phyloP scores from a whole-genome alignment of 2,113 vertebrate genomes.

The Megaceryle torquata region DNA sequence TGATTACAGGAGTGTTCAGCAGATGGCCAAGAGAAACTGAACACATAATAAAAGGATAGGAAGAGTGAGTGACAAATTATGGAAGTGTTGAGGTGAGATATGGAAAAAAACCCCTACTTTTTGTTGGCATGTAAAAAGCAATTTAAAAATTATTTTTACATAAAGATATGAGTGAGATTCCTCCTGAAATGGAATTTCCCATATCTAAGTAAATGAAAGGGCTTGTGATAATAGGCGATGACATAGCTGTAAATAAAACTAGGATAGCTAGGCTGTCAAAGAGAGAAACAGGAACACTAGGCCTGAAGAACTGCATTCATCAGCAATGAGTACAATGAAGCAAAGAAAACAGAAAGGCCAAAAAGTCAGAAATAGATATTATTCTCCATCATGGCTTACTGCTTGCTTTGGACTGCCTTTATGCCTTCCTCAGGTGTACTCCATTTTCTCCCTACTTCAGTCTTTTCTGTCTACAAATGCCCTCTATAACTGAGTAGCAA shows the following conservation, averaged over 20 bases:
- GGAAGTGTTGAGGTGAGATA: neutral
- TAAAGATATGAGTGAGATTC: neutral
- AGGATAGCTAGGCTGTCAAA: neutral
- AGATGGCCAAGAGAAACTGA: neutral
- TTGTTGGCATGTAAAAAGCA: neutral
- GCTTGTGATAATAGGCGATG: neutral
- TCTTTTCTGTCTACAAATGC: neutral
- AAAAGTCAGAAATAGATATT: neutral
- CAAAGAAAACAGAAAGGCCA: neutral
- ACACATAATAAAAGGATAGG: neutral
- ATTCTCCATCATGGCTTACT: neutral
- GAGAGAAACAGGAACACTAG: neutral
- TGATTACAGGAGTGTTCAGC: neutral
- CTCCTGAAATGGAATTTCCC: neutral
- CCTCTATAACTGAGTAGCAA: neutral
- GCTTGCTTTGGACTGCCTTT: neutral
- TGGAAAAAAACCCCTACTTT: neutral
- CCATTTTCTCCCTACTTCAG: neutral
- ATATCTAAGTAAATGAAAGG: neutral
- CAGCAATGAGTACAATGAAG: neutral
- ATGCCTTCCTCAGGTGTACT: neutral
- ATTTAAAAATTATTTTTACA: neutral
- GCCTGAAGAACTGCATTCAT: neutral
- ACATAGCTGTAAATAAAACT: neutral
- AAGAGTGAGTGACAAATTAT: neutral